phyloP scores from a whole-genome alignment of 2,888 invertebrate species.

The Caenorhabditis sulstoni region DNA sequence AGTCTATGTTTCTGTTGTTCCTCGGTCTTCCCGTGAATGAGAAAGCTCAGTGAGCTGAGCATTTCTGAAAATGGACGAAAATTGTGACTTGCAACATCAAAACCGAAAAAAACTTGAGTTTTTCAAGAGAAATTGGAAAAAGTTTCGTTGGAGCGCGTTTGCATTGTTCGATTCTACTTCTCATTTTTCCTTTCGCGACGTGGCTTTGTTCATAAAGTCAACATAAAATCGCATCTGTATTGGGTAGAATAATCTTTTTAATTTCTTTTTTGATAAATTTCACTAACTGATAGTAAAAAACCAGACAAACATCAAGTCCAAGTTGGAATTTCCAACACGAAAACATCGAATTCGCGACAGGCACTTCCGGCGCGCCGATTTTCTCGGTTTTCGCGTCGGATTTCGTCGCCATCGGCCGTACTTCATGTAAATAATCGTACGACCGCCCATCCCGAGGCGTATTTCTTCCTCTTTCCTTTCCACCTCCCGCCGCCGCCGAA shows the following conservation, averaged over 20 bases:
- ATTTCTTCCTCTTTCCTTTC: conserved; percentile 4
- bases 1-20: conserved; percentile 12
- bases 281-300: neutral
- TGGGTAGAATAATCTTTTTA: too few relatives aligned
- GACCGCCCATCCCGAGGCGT: neutral
- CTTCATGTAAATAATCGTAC: conserved; percentile 20
- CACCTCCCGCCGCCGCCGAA: neutral
- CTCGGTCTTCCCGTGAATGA: conserved; percentile 35
- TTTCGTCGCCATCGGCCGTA: conserved; percentile 33
- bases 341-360: neutral
- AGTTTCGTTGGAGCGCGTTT: conserved; percentile 28
- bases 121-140: neutral
- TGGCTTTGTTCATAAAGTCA: too few relatives aligned
- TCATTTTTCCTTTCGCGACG: too few relatives aligned
- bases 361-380: neutral
- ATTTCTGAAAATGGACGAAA: conserved; percentile 33
- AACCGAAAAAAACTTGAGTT: neutral
- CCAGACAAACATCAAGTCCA: too few relatives aligned
- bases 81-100: neutral
- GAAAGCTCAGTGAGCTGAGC: conserved; percentile 52
- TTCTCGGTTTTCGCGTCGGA: conserved; percentile 26
- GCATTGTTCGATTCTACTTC: neutral
- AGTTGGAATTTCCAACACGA: neutral
- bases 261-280: conserved; percentile 5
- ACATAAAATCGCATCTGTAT: too few relatives aligned